These are phyloP conservation scores for Meteorus colon DNA, from an alignment of 2,888 invertebrate genomes.

Conservation along the genomic window DNA sequence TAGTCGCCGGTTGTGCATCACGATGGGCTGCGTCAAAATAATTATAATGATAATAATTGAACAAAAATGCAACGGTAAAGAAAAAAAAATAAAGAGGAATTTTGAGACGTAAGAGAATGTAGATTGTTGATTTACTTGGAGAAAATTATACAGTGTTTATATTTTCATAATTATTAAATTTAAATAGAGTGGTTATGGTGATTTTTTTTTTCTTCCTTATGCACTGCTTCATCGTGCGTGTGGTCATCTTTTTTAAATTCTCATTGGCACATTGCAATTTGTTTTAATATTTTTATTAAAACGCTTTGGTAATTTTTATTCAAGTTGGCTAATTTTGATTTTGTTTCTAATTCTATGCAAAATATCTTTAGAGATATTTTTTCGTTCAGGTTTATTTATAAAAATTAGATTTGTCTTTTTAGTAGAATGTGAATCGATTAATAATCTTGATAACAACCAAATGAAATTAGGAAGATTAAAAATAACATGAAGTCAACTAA, in stretches of 20 bases:
- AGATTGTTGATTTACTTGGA: background rate
- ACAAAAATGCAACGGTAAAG: background rate
- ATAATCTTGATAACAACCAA: background rate
- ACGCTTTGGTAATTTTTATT: no score
- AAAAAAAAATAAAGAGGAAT: background rate
- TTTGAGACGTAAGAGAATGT: background rate
- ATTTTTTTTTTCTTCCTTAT: background rate
- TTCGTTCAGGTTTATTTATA: no score
- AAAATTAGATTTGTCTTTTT: no score
- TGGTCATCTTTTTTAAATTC: no score
- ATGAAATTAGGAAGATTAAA: background rate
- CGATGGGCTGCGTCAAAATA: background rate
- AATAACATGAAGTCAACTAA: background rate
- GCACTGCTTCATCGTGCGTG: no score
- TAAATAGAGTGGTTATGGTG: background rate
- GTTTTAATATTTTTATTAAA: no score
- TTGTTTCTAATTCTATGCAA: no score
- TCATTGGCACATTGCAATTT: no score
- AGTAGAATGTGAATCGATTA: no score
- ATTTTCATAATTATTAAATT: background rate
- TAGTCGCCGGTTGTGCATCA: conserved; percentile 48
- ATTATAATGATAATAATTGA: background rate
- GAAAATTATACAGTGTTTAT: background rate
- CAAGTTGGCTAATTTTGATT: no score
- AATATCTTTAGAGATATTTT: no score